Evolutionary conservation across 2,797 vertebrate species (phyloP), one percentile per base, ranked within the genome.

Genomic region (Periparus ater): DNA sequence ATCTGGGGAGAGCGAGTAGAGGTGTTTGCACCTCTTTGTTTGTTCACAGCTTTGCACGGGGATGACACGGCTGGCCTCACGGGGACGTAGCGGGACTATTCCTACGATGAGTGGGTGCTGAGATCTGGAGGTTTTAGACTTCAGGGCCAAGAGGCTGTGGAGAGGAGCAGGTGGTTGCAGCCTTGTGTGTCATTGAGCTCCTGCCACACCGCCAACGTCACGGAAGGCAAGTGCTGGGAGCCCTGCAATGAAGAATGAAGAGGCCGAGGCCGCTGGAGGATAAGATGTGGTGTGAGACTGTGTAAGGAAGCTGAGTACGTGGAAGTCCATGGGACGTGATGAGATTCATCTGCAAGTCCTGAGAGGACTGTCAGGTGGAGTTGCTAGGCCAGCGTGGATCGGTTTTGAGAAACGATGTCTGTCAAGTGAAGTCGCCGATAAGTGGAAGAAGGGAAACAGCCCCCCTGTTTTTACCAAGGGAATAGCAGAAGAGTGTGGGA

Each of bases 131-230:
- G n/a, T n/a, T n/a, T n/a, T n/a, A n/a, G n/a, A n/a, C n/a, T n/a
- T n/a, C n/a, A n/a, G n/a, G n/a, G n/a, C n/a, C n/a, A n/a, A n/a
- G n/a, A n/a, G n/a, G n/a, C n/a, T n/a, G n/a, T n/a, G n/a, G n/a
- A n/a, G n/a, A n/a, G n/a, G n/a, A n/a, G n/a, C n/a, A n/a, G n/a
- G n/a, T n/a, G n/a, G n/a, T n/a, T n/a, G n/a, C n/a, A n/a, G n/a
- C n/a, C n/a, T n/a, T n/a, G n/a, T n/a, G n/a, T n/a, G n/a, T n/a
- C n/a, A n/a, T n/a, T n/a, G n/a, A n/a, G n/a, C n/a, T n/a, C n/a
- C n/a, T n/a, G n/a, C 19, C 53, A 9, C 3, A 12, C 9, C 6
- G 53, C 19, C 13, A 2, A 21, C 5, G 30, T 9, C 13, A 2
- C 13, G 6, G 6, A 5, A 7, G 53, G 53, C 53, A 21, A 10